Conservation (phyloP, 2,888 invertebrate genomes). For the Abrostola triplasia region DNA sequence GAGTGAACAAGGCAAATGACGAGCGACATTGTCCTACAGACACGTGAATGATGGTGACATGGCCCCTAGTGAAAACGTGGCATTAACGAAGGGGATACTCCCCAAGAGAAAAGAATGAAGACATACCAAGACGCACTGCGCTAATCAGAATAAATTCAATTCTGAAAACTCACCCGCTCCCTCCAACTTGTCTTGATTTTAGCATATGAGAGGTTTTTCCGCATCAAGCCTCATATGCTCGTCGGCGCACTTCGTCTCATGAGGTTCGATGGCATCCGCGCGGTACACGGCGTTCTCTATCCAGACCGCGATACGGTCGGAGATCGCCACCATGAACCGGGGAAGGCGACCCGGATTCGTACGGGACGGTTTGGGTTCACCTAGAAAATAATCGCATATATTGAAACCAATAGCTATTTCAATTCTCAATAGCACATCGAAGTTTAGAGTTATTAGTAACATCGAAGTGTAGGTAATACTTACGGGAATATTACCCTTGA, state of each 20-base stretch:
- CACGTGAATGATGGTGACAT: too few relatives aligned
- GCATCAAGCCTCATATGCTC: conserved; percentile 79
- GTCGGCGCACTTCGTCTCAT: conserved; percentile 63
- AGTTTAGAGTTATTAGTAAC: too few relatives aligned
- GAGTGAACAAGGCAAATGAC: too few relatives aligned
- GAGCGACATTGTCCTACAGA: too few relatives aligned
- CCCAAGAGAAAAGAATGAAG: not conserved
- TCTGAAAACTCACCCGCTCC: conserved; percentile 25
- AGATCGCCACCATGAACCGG: conserved; percentile 86
- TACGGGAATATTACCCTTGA: too few relatives aligned
- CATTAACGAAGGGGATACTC: too few relatives aligned
- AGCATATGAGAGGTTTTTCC: conserved; percentile 72
- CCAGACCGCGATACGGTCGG: conserved; percentile 86
- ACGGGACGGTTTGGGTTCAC: conserved; percentile 82
- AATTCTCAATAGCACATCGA: too few relatives aligned
- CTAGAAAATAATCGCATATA: conserved; percentile 51
- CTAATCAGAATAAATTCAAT: not conserved
- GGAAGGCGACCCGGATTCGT: conserved; percentile 80
- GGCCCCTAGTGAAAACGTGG: too few relatives aligned
- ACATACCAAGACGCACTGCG: not conserved
- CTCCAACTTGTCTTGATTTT: conserved; percentile 12
- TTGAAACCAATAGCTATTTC: not conserved
- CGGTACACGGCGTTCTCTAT: conserved; percentile 84
- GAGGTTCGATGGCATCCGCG: conserved; percentile 76
- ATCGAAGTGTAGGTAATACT: too few relatives aligned